Evolutionary conservation across 2,113 vertebrate species (phyloP).

Genomic region (Mustela lutreola): DNA sequence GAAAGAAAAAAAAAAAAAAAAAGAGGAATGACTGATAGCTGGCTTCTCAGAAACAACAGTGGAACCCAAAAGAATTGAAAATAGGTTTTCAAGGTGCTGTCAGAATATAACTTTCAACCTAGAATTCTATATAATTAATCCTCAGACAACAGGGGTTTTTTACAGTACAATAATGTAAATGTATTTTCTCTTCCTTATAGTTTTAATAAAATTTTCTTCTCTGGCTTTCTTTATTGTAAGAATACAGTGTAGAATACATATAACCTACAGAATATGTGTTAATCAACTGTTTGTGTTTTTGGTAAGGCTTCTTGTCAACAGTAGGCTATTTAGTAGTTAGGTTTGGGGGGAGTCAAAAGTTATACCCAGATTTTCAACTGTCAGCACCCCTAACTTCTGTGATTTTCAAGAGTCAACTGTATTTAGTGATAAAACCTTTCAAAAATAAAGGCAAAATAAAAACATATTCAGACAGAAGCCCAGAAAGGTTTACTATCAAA

Average conservation of each 20-base stretch:
- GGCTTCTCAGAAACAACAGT: not conserved
- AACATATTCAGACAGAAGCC: not conserved
- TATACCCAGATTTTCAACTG: not conserved
- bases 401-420: not conserved
- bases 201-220: not conserved
- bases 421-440: not conserved
- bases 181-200: not conserved
- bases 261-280: not conserved
- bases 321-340: not conserved
- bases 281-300: not conserved
- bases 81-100: not conserved
- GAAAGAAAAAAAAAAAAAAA: not conserved
- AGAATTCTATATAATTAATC: not conserved
- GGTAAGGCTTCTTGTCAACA: not conserved
- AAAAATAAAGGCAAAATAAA: constrained; percentile 24
- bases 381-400: not conserved
- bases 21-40: not conserved
- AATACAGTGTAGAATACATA: not conserved
- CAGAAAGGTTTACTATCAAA: not conserved
- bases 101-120: constrained; percentile 1
- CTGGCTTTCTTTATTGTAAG: not conserved
- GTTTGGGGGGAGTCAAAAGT: not conserved
- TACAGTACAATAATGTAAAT: not conserved
- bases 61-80: not conserved
- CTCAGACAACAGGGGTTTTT: not conserved